Evolutionary conservation across 2,113 vertebrate genomes (phyloP).

Genomic region (Syngnathoides biaculeatus): DNA sequence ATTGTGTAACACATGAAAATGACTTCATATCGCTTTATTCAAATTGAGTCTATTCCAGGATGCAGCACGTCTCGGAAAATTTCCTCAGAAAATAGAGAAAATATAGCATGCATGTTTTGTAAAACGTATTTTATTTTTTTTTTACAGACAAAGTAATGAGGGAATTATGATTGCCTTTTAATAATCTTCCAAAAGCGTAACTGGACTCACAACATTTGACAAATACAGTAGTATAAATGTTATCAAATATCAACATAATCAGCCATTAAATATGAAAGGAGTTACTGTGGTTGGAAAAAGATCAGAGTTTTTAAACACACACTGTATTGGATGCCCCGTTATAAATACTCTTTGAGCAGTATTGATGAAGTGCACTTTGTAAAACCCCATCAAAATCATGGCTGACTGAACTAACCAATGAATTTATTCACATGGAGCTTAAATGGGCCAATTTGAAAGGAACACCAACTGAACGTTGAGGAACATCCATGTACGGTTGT

Average conservation of each 20-base stretch:
- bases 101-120: neutral
- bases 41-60: neutral
- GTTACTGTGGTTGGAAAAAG: neutral
- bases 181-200: neutral
- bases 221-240: neutral
- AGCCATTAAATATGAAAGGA: neutral
- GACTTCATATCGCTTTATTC: too few species aligned
- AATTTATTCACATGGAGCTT: conserved; percentile 40
- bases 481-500: conserved; percentile 27
- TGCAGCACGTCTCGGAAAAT: neutral
- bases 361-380: conserved; percentile 50
- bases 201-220: neutral
- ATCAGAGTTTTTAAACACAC: neutral
- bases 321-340: conserved; percentile 29
- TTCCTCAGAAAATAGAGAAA: neutral
- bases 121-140: too few species aligned
- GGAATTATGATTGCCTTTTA: neutral
- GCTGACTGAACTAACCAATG: conserved; percentile 54
- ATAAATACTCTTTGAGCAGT: conserved; percentile 44
- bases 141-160: neutral
- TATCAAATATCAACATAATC: neutral
- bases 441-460: conserved; percentile 59
- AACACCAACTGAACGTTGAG: neutral
- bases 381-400: conserved; percentile 49
- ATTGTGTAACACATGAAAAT: too few species aligned